Base-by-base conservation (phyloP, 2,888 invertebrate genomes). In the Holacanthella duospinosa region DNA sequence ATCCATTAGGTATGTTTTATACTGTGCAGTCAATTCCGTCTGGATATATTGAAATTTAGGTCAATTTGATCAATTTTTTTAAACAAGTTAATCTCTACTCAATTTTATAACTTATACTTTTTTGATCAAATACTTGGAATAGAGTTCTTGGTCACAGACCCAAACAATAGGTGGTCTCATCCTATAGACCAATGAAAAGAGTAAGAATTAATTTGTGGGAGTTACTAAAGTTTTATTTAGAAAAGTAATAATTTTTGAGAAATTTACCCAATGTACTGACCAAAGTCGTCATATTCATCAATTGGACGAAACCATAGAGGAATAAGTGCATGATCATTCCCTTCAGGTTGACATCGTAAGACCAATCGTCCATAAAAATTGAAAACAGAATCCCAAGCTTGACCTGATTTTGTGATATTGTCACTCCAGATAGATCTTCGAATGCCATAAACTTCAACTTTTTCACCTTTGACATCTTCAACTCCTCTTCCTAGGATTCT, bases 291-390 rank as follows among this genome's bases (percentile, higher is more conserved):
- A 4, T 21, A 9, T 16, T 48, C 21, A 9, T 26, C 4, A 2
- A 67, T 66, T 16, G 68, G 65, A 60, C 69, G 67, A 48, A 69
- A 71, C 71, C 72, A 71, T 0, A 72, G 62, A 19, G 71, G 71
- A 53, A 72, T 68, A 59, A 72, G 43, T 1, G 72, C 72, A 61
- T 65, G 64, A 2, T 65, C 62, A n/a, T 66, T 63, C 16, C 36
- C 36, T 21, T 72, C 71, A 0, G 66, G 68, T 57, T 71, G 69
- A 60, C 71, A 71, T 2, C 69, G 63, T 2, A 72, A 59, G 12
- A 71, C 63, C 25, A 72, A 29, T 29, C 72, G 63, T 2, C 64
- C 66, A 57, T 64, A 60, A 48, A 66, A 63, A 26, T 68, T 69
- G 56, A 62, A 68, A 43, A 72, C 60, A 2, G 65, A 68, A 54